Base-by-base conservation (phyloP, 2,113 vertebrate genomes). In the Colius striatus region DNA sequence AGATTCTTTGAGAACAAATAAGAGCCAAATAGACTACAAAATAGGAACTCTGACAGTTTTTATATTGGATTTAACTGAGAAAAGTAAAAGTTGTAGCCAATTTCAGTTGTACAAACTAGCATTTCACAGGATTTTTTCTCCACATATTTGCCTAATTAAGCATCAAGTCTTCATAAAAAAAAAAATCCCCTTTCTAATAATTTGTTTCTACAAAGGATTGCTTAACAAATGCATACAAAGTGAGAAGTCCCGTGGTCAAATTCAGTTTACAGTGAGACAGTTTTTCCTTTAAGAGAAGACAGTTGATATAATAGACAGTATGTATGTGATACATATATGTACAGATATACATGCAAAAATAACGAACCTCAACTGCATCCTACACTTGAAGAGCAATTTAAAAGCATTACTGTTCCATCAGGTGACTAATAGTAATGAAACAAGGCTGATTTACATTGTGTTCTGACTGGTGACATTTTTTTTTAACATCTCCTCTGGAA, bases 241-340 rank as follows among this genome's bases (percentile, higher is more conserved):
- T 3, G 6, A 50, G 15, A 53, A 51, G 17, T 34, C 55, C 36
- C 48, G 12, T 7, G 7, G 23, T 21, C 18, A 36, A 78, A 79
- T 12, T 26, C 21, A 15, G 48, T 17, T 53, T 27, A 5, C 0
- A 1, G 25, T 6, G 34, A 66, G 41, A 29, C 0, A 84, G 22
- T 11, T 55, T 22, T 18, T 45, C 47, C 16, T 54, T 27, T 18
- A 66, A 67, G 68, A 65, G n/a, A 60, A 12, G n/a, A 38, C 8
- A 48, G 26, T 13, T 41, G 38, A 60, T 32, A 6, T 0, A 41
- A 13, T 3, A 58, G 43, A 16, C 6, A 19, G 6, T 2, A 29
- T 2, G 16, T 17, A 58, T 12, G 26, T 4, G n/a, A 1, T 21
- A 30, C 4, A 6, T 1, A 27, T 3, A 7, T 3, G 2, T 54